Evolutionary conservation across 1,140 invertebrate species (phyloP), one percentile per base, ranked within the genome.

Genomic region (Drosophila leontia): DNA sequence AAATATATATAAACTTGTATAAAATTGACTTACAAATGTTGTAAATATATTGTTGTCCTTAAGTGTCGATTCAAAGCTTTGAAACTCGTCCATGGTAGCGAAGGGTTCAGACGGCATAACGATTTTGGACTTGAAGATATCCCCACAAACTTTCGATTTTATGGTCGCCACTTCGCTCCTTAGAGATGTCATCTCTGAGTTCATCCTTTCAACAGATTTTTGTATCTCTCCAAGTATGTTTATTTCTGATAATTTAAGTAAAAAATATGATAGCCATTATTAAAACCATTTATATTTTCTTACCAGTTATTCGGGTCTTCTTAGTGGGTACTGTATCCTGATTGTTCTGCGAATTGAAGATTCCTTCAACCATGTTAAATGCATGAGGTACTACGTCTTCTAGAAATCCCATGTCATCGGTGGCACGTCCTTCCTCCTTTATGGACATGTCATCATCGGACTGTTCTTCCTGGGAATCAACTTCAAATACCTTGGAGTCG

Each of bases 401-500:
- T 17, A 45, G 17, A 17, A 19, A 12, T 6, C 17, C 17, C 12
- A 45, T 2, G 5, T 45, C 17, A 2, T 45, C 17, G 19, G 17
- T 19, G 11, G 19, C 1, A 11, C 17, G 9, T 12, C 19, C 42
- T 45, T 45, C 48, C n/a, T 32, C 29, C 1, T 32, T 50, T 12
- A 50, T 50, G 9, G n/a, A 17, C 5, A n/a, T n/a, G 7, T 15
- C 41, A 42, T 42, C 17, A 45, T 45, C 7, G 23, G 23, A 23
- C 23, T 23, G 5, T 11, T 51, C 29, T 17, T 17, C 5, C 9
- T 0, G 34, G 13, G 2, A 34, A 29, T 62, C 26, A 4, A 63
- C 9, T 17, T 63, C n/a, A 29, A 63, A 63, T 8, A 6, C 26
- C 13, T 23, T 23, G 13, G 51, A 68, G 35, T 62, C 64, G 35